Evolutionary conservation across 2,888 invertebrate species (phyloP), one percentile per base, ranked within the genome.

Genomic region (Meta bourneti): DNA sequence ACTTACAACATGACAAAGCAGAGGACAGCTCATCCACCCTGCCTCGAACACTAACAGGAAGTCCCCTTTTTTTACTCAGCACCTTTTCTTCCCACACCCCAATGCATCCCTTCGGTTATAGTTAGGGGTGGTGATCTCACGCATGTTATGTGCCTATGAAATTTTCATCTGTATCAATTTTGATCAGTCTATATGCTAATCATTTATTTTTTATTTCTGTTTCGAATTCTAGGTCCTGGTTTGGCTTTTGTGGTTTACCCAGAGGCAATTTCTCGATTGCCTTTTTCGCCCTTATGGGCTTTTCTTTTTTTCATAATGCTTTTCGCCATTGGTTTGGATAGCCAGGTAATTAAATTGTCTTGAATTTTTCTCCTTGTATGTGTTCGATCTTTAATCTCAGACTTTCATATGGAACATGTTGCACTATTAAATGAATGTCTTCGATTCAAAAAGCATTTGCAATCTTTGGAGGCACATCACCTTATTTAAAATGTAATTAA

Each of bases 191-290:
- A 61, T 61, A 5, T 61, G 11, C 8, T 11, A 16, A 16, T 16
- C 7, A 61, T 61, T 7, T 9, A 61, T 69, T 6, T 49, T 85
- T 48, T 77, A 34, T 75, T 86, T 85, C 20, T 79, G 71, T 75
- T 83, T 34, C 1, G 34, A 34, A 34, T 4, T 89, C 16, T 93
- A 95, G 95, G 95, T 72, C 94, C 97, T n/a, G 97, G 97, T 6
- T 95, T 98, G 93, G 97, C 97, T 0, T 98, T 98, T 94, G 97
- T 98, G 91, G 97, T 97, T 34, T 97, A 97, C 94, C 97, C 97
- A 0, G 98, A 98, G 95, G 96, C 96, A 6, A 97, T 98, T 2
- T 96, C 97, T 0, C 96, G 97, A 93, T 95, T 98, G 93, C 97
- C 97, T 0, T 96, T 97, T 0, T 96, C 97, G 0, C 97, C 97